These are phyloP conservation scores for Drosophila bocki DNA, from an alignment of 1,140 invertebrate genomes.

Conservation along the genomic window DNA sequence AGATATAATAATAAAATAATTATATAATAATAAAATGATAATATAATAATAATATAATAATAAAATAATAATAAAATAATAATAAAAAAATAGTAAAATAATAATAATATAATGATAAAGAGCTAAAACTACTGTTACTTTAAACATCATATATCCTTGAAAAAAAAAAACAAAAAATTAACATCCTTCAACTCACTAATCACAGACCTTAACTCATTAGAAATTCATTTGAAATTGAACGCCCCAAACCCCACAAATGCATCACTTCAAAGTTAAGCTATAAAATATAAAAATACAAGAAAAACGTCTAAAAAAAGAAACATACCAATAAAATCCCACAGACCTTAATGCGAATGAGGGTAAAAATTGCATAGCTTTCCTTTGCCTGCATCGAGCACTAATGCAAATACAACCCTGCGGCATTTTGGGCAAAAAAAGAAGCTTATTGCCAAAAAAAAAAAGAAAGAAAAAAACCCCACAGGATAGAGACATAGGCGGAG, in stretches of 20 bases:
- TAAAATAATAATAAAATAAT: no score
- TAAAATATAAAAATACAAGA: slow-evolving; percentile 22
- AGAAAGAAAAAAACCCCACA: not conserved
- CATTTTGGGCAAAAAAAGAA: slow-evolving; percentile 46
- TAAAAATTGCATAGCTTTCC: slow-evolving; percentile 37
- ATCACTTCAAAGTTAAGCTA: slow-evolving; percentile 39
- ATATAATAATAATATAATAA: no score
- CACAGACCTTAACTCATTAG: slow-evolving; percentile 38
- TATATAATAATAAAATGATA: no score
- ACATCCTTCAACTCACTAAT: not conserved
- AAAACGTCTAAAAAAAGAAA: not conserved
- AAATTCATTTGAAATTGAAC: slow-evolving; percentile 34
- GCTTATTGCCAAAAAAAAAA: slow-evolving; percentile 75
- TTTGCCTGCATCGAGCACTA: slow-evolving; percentile 45
- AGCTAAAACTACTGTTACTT: not conserved
- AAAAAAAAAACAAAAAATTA: not conserved
- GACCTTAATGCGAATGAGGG: slow-evolving; percentile 36
- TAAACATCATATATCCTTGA: not conserved
- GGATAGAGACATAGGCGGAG: not conserved
- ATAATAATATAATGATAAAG: no score
- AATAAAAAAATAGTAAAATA: no score
- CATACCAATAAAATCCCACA: not conserved
- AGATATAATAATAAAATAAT: no score
- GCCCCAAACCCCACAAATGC: slow-evolving; percentile 11
- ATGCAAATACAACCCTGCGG: slow-evolving; percentile 78